phyloP scores from a whole-genome alignment of 2,797 vertebrate species.

The Sebastes trivittatus region DNA sequence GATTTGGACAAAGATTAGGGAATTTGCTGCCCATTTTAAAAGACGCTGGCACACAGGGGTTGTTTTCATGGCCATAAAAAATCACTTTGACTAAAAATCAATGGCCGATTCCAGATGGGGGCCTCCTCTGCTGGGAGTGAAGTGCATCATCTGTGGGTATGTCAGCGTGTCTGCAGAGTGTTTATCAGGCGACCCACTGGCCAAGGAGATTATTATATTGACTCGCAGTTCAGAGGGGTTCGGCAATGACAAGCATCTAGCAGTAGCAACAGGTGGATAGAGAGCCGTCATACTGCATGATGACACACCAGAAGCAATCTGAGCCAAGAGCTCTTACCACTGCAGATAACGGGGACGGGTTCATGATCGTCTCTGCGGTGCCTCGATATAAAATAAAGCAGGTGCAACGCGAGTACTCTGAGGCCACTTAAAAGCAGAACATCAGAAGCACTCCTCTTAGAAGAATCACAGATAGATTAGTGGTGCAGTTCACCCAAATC shows the following conservation, averaged over 20 bases:
- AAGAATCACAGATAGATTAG: neutral
- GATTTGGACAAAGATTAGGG: constrained; percentile 67
- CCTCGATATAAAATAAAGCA: neutral
- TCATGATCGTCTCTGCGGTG: neutral
- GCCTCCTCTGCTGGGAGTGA: constrained; percentile 19
- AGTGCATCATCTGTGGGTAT: constrained; percentile 26
- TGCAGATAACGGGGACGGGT: constrained; percentile 11
- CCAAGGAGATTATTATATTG: constrained; percentile 46
- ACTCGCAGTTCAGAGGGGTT: constrained; percentile 35
- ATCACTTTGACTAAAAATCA: constrained; percentile 61
- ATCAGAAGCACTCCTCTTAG: neutral
- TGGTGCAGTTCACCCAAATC: neutral
- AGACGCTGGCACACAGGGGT: constrained; percentile 33
- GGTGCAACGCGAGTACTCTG: neutral
- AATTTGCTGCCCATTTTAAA: constrained; percentile 47
- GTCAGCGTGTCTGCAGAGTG: constrained; percentile 28
- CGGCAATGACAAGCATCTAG: constrained; percentile 5
- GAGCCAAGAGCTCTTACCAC: constrained; percentile 13
- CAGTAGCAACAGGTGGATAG: constrained; percentile 37
- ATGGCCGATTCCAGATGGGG: constrained; percentile 45
- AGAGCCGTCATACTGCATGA: constrained; percentile 31
- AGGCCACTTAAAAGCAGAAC: neutral
- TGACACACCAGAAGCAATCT: constrained; percentile 36
- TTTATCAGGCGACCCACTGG: constrained; percentile 41
- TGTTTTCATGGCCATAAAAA: constrained; percentile 48